These are phyloP conservation scores for Bubo bubo DNA, from an alignment of 2,113 vertebrate genomes.

Conservation along the genomic window DNA sequence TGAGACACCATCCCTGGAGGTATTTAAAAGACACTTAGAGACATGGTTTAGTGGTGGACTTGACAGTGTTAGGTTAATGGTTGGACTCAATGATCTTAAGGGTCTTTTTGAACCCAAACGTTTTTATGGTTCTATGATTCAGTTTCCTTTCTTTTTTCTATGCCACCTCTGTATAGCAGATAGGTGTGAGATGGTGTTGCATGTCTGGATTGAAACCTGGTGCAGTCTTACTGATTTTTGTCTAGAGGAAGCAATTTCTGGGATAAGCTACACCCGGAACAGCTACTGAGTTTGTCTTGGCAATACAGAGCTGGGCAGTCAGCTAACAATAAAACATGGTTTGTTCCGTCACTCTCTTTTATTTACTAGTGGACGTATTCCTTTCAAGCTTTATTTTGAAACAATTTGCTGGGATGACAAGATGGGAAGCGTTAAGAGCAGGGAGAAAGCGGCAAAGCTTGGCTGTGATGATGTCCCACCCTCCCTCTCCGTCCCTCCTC, in stretches of 20 bases:
- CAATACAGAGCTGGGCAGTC: background rate
- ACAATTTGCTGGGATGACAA: background rate
- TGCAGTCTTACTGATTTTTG: background rate
- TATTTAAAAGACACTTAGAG: no score
- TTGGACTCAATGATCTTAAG: background rate
- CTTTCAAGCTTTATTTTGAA: background rate
- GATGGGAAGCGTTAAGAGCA: background rate
- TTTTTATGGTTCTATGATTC: background rate
- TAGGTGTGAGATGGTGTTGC: background rate
- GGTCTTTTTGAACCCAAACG: background rate
- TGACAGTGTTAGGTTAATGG: background rate
- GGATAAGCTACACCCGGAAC: background rate
- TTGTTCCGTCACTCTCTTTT: background rate
- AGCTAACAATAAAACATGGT: background rate
- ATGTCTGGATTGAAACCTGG: background rate
- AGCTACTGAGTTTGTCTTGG: background rate
- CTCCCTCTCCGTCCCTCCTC: background rate
- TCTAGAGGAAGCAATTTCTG: background rate
- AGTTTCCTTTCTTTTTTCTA: background rate
- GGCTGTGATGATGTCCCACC: background rate
- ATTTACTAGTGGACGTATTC: background rate
- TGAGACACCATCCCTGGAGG: background rate
- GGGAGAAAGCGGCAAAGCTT: background rate
- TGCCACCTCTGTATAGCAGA: rapidly evolving
- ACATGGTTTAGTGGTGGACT: background rate